Percentiles rank a stretch among this genome's conserved stretches.
Evolutionary conservation across 1,140 invertebrate species (phyloP).

Genomic region (Bombus turneri): DNA sequence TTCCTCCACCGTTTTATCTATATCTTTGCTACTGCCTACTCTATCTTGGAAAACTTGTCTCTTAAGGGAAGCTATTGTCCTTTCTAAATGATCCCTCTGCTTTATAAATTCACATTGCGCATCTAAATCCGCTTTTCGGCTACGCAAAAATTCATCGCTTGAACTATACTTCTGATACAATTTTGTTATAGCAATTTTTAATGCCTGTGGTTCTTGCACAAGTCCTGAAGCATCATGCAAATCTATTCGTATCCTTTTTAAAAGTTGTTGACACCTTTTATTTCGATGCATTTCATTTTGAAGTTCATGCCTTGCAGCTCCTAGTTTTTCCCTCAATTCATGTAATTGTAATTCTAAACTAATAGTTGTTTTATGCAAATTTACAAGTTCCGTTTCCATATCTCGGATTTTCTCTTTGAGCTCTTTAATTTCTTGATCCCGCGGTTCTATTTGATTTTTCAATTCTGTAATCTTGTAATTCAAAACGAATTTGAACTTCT

Average conservation of each 20-base stretch:
- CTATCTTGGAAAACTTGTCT: slow-evolving; percentile 83
- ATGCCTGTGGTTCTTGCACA: slow-evolving; percentile 88
- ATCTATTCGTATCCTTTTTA: slow-evolving; percentile 90
- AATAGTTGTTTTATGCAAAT: slow-evolving; percentile 86
- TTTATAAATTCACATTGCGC: slow-evolving; percentile 90
- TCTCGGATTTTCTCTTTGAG: slow-evolving; percentile 91
- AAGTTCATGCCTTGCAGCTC: slow-evolving; percentile 86
- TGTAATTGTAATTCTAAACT: slow-evolving; percentile 88
- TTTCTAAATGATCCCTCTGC: slow-evolving; percentile 91
- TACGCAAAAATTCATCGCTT: slow-evolving; percentile 85
- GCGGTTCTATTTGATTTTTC: slow-evolving; percentile 92
- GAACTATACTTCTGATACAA: slow-evolving; percentile 90
- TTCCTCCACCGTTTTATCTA: slow-evolving; percentile 85
- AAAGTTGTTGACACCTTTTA: slow-evolving; percentile 85
- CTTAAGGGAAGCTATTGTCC: slow-evolving; percentile 86
- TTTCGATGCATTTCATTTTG: slow-evolving; percentile 86
- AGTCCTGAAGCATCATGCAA: slow-evolving; percentile 89
- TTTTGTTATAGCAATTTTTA: slow-evolving; percentile 90
- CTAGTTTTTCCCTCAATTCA: slow-evolving; percentile 90
- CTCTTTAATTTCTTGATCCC: slow-evolving; percentile 90
- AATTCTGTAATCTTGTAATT: slow-evolving; percentile 94
- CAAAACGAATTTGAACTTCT: slow-evolving; percentile 95
- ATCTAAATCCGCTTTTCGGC: slow-evolving; percentile 86
- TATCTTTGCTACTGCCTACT: slow-evolving; percentile 77
- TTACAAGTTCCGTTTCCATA: slow-evolving; percentile 88